These are phyloP conservation scores for Epinephelus malabaricus DNA, from an alignment of 2,797 vertebrate species.

Conservation along the genomic window DNA sequence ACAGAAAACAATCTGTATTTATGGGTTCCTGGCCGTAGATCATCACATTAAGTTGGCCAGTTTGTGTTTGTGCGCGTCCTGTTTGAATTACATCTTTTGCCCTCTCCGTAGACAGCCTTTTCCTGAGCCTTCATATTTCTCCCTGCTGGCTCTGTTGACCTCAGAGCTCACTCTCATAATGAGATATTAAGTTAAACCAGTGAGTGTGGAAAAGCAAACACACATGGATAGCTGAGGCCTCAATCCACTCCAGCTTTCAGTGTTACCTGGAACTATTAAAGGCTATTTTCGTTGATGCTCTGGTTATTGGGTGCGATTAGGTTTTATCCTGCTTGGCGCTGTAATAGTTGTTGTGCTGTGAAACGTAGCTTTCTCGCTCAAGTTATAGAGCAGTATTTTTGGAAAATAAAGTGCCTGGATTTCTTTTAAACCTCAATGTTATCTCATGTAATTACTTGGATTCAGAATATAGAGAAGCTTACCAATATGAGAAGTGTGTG, in stretches of 20 bases:
- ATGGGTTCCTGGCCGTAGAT: slow-evolving; percentile 49
- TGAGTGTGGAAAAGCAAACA: slow-evolving; percentile 53
- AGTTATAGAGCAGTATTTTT: slow-evolving; percentile 54
- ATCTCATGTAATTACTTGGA: slow-evolving; percentile 56
- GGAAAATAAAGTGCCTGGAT: slow-evolving; percentile 51
- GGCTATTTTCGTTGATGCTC: slow-evolving; percentile 61
- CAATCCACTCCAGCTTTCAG: slow-evolving; percentile 3
- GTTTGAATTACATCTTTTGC: slow-evolving; percentile 22
- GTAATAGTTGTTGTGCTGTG: slow-evolving; percentile 55
- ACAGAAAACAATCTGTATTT: slow-evolving; percentile 66
- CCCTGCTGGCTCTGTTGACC: slow-evolving; percentile 12
- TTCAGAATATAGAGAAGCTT: slow-evolving; percentile 20
- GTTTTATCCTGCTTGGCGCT: slow-evolving; percentile 63
- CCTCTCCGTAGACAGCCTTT: slow-evolving; percentile 9
- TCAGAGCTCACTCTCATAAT: slow-evolving; percentile 42
- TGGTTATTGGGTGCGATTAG: slow-evolving; percentile 65
- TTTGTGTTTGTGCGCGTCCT: slow-evolving; percentile 26
- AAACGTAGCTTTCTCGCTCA: slow-evolving; percentile 37
- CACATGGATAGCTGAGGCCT: slow-evolving; percentile 32
- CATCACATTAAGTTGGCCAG: slow-evolving; percentile 32
- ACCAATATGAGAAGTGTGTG: slow-evolving; percentile 13
- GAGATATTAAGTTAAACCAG: slow-evolving; percentile 53
- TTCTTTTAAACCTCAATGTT: slow-evolving; percentile 38
- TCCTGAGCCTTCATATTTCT: slow-evolving; percentile 31
- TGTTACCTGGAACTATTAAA: slow-evolving; percentile 64